phyloP scores from a whole-genome alignment of 2,113 vertebrate genomes.

The Eulemur rufifrons region DNA sequence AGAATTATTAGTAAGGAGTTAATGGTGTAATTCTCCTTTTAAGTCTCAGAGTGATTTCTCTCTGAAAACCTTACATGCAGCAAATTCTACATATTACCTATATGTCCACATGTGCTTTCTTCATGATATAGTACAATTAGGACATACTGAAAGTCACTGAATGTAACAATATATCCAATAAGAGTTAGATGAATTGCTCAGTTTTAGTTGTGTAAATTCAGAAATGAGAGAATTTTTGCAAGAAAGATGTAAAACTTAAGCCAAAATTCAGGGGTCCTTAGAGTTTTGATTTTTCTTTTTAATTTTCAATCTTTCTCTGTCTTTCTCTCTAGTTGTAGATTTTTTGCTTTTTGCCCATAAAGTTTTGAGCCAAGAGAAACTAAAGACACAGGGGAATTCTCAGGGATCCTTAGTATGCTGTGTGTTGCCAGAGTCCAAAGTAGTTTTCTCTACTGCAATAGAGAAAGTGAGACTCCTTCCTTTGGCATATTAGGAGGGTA shows the following conservation, averaged over 20 bases:
- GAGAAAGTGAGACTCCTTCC: background rate
- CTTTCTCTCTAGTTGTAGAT: background rate
- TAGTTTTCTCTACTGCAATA: background rate
- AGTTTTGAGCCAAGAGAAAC: conserved; percentile 38
- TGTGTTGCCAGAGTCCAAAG: background rate
- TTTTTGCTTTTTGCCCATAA: conserved; percentile 7
- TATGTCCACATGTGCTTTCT: background rate
- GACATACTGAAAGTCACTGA: background rate
- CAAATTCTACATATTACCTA: background rate
- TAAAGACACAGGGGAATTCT: background rate
- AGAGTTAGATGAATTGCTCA: background rate
- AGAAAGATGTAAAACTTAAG: background rate
- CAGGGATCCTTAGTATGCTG: background rate
- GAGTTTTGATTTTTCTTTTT: background rate
- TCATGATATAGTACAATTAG: background rate
- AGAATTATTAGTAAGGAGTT: background rate
- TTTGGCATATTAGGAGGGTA: background rate
- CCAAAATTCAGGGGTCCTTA: background rate
- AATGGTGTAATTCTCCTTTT: background rate
- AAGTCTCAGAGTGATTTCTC: background rate
- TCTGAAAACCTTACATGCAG: background rate
- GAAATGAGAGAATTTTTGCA: background rate
- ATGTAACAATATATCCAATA: background rate
- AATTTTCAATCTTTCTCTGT: background rate
- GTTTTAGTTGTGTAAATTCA: background rate